Base-by-base conservation (phyloP, 1,140 invertebrate species). In the Drosophila willistoni region DNA sequence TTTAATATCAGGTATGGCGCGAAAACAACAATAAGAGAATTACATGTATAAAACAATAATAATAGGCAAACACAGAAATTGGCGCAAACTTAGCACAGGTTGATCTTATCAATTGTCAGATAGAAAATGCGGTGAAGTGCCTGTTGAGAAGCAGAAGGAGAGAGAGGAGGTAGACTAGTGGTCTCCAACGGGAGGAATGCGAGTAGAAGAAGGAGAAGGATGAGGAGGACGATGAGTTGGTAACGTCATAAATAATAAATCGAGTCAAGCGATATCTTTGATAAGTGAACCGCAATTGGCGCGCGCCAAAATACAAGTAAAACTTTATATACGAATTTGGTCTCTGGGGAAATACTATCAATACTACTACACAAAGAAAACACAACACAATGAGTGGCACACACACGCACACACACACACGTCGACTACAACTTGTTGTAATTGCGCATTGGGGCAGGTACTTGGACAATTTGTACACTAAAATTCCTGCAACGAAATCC, bases 371-470 rank as follows among this genome's bases (percentile, higher is more conserved):
- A 19, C 55, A 54, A n/a, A n/a, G n/a, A 29, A 12, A 64, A 44
- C 41, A 44, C 41, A 44, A 41, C 19, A 22, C 9, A 64, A 55
- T 34, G 57, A 63, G 22, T n/a, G 25, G 19, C 44, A 19, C 59
- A 54, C 67, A 56, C 66, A 59, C 36, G 47, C 57, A 60, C 12
- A 22, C 9, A 22, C 14, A 39, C 6, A n/a, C 9, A 29, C 29
- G 29, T 29, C 29, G 5, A 7, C 29, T 29, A 73, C 71, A 77
- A 77, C 73, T 89, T 62, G 19, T 87, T 69, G 76, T 80, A 79
- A 87, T 87, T 87, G 83, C 79, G 83, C 83, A 89, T 75, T 89
- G 77, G 76, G 68, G 51, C 36, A 3, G 19, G 65, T 60, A 54
- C 74, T 86, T 64, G 66, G 72, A 68, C 73, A 82, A 75, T 89